Evolutionary conservation across 2,797 vertebrate species (phyloP), one percentile per base, ranked within the genome.

Genomic region (Peromyscus attwateri): DNA sequence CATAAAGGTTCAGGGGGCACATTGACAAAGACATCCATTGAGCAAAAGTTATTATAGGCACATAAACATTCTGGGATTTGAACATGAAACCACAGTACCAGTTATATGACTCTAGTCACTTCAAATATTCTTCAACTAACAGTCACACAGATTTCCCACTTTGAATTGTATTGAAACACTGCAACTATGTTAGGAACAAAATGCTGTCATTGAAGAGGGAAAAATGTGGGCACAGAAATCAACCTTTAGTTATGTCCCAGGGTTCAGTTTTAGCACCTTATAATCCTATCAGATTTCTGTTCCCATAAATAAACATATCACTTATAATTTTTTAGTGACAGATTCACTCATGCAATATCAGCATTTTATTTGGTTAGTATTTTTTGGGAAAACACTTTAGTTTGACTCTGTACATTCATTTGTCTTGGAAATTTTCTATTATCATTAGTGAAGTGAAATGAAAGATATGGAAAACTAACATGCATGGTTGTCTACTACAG

Each of bases 401-500:
- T 80, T 97, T 87, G 93, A 16, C 82, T 88, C 77, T 62, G 0
- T 71, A 3, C 52, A 52, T 94, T 52, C 70, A n/a, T 23, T 79
- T 89, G 46, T 25, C 93, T 94, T 76, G 62, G 23, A 11, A 75
- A 73, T 77, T 95, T 95, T 71, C n/a, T 21, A 87, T 90, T 66
- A 73, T 91, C 95, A 6, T 34, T 92, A 89, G 40, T 80, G 43
- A 92, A 81, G 3, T 76, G 11, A 89, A 87, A 85, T 3, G 85
- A 96, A 94, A 71, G 31, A 91, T 62, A 57, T 37, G 13, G 46
- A 92, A 91, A 71, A 31, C 19, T 88, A 94, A 94, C 2, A 37
- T 2, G 64, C 64, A 73, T 71, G 9, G 2, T 46, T 80, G 66
- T 64, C 27, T 66, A 46, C 16, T 17, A 66, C 27, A 84, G 27